Conservation (phyloP, 2,888 invertebrate species). For the Eucera pruinosa region DNA sequence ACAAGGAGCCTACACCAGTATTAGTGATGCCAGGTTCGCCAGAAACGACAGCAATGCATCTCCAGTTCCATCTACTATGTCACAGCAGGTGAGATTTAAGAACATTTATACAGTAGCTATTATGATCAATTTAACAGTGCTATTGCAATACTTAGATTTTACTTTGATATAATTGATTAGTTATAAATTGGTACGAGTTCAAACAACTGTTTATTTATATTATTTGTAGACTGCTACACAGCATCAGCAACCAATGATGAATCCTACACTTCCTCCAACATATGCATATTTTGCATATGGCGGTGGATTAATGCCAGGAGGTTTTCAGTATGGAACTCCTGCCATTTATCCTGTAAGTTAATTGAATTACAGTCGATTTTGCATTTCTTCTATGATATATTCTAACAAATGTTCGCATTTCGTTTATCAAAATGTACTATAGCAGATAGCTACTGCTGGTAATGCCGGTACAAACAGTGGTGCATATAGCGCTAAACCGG, state of each 20-base stretch:
- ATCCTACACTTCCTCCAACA: constrained; percentile 88
- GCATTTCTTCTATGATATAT: not conserved
- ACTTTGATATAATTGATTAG: constrained; percentile 2
- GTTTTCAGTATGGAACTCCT: constrained; percentile 89
- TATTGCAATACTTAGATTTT: constrained; percentile 19
- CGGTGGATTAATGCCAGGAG: constrained; percentile 88
- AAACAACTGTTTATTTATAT: constrained; percentile 2
- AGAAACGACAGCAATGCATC: constrained; percentile 92
- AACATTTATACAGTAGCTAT: constrained; percentile 7
- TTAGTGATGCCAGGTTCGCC: constrained; percentile 89
- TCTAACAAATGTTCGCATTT: constrained; percentile 1
- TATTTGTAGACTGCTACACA: constrained; percentile 84
- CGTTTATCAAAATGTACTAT: constrained; percentile 69
- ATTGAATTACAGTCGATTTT: not conserved
- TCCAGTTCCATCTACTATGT: constrained; percentile 91
- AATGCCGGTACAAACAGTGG: constrained; percentile 89
- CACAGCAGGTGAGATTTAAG: constrained; percentile 86
- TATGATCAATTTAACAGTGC: constrained; percentile 19
- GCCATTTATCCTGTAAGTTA: constrained; percentile 89
- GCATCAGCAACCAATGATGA: constrained; percentile 88
- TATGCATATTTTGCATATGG: constrained; percentile 91
- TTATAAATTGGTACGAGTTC: not conserved
- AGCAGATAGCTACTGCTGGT: constrained; percentile 90
- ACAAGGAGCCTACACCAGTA: constrained; percentile 87
- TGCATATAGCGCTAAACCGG: constrained; percentile 89